phyloP scores from a whole-genome alignment of 2,888 invertebrate genomes.

The Latrodectus elegans region DNA sequence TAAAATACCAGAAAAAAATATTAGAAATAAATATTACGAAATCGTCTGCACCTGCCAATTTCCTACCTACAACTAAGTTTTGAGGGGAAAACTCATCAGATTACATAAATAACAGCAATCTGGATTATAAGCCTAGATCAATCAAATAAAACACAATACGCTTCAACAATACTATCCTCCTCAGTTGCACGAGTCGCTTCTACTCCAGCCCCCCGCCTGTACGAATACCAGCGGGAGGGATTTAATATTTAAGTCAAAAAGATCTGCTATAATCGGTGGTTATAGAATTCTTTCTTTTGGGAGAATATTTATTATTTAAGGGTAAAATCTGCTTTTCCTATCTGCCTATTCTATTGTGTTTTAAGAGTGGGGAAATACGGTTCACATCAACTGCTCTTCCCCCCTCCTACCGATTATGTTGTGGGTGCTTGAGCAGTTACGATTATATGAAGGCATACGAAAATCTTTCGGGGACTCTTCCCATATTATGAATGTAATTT shows the following conservation, averaged over 20 bases:
- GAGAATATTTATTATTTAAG: slow-evolving; percentile 19
- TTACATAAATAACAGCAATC: slow-evolving; percentile 48
- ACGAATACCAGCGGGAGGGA: slow-evolving; percentile 11
- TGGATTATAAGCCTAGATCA: slow-evolving; percentile 48
- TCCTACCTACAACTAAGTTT: background rate
- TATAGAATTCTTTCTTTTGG: background rate
- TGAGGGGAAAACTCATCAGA: slow-evolving; percentile 6
- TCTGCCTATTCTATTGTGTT: slow-evolving; percentile 24
- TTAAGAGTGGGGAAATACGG: slow-evolving; percentile 29
- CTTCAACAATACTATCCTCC: slow-evolving; percentile 14
- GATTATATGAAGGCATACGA: slow-evolving; percentile 48
- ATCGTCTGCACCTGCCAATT: slow-evolving; percentile 2
- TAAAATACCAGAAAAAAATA: background rate
- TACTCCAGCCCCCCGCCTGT: background rate
- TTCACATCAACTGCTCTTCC: slow-evolving; percentile 11
- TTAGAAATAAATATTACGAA: background rate
- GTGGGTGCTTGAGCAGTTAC: slow-evolving; percentile 30
- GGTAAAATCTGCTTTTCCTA: slow-evolving; percentile 6
- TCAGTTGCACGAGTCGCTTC: background rate
- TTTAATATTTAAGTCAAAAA: slow-evolving; percentile 40
- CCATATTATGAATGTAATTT: no score
- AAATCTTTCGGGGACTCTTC: slow-evolving; percentile 1
- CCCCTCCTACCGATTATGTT: slow-evolving; percentile 1
- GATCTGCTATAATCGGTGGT: slow-evolving; percentile 14
- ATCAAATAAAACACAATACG: slow-evolving; percentile 42